A percentile compares a stretch with the other conserved stretches of the same genome.
Evolutionary conservation across 1,140 invertebrate species (phyloP).

Genomic region (Bombyx mandarina): DNA sequence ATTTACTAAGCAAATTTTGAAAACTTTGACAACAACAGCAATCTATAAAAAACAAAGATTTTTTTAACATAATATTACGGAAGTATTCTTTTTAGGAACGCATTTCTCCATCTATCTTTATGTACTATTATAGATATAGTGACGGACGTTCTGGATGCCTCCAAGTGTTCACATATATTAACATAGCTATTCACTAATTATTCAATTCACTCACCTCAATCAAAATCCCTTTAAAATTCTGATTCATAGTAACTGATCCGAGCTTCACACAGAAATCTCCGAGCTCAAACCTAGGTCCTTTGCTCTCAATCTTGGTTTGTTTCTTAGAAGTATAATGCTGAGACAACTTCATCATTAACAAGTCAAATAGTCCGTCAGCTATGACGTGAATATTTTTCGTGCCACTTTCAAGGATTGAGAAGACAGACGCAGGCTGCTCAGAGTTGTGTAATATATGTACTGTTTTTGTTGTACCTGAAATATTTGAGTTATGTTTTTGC

Average conservation of each 20-base stretch:
- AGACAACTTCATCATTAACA: constrained; percentile 91
- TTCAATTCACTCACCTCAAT: constrained; percentile 80
- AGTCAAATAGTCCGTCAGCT: constrained; percentile 91
- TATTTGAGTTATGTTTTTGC: background rate
- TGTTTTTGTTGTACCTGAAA: constrained; percentile 75
- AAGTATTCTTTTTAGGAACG: too few species aligned
- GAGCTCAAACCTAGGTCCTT: constrained; percentile 92
- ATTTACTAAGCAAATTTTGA: too few species aligned
- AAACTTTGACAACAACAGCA: too few species aligned
- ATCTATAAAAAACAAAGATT: too few species aligned
- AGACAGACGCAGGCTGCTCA: constrained; percentile 94
- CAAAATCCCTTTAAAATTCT: constrained; percentile 94
- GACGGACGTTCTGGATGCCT: too few species aligned
- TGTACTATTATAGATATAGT: too few species aligned
- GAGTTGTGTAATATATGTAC: constrained; percentile 95
- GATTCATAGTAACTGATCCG: constrained; percentile 92
- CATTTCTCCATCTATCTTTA: too few species aligned
- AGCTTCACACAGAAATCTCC: constrained; percentile 96
- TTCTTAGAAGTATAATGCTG: constrained; percentile 91
- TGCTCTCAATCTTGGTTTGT: constrained; percentile 90
- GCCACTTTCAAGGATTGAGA: constrained; percentile 91
- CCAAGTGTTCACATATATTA: too few species aligned
- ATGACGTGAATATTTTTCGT: constrained; percentile 88
- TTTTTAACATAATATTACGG: too few species aligned
- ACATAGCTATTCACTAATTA: too few species aligned